Evolutionary conservation across 2,113 vertebrate species (phyloP), one percentile per base, ranked within the genome.

Genomic region (Alosa alosa): DNA sequence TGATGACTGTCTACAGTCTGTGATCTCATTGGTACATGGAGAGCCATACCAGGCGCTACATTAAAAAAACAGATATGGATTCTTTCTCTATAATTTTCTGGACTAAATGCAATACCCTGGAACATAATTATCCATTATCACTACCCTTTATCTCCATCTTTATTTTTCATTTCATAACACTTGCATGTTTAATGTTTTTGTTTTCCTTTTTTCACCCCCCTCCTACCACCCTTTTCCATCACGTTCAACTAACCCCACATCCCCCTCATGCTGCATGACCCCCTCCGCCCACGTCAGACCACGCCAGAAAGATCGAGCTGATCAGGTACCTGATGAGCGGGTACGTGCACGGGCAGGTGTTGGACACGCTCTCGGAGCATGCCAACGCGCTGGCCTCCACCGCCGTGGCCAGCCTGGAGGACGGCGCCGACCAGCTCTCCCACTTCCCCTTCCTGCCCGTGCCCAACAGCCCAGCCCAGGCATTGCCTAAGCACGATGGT

Each of bases 221-320:
- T 22, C n/a, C 41, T 10, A 39, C 31, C 25, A 78, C 25, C 13
- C 72, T 6, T 18, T 0, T 36, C 25, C 25, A 13, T 78, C 10
- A 78, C 31, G 11, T 78, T 4, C 10, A 39, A 78, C 72, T 78
- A 78, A 41, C 10, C 31, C 64, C 64, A 31, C 31, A 72, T 36
- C 9, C 64, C 72, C 13, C 15, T 78, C 11, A 39, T 78, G 81
- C 60, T 15, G 89, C 83, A 49, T 50, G 13, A 50, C 46, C 83
- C 31, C 81, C 44, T 36, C 20, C 0, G 49, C 82, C 82, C n/a
- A 85, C 81, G 87, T 88, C 94, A 99, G 97, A 97, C 95, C 94
- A 97, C 89, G 95, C 97, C 83, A 96, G 96, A 95, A 98, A 97
- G 93, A 97, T 97, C 90, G 96, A 96, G 89, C 92, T 98, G 93